phyloP scores from a whole-genome alignment of 2,888 invertebrate genomes.

The Morinoia aosen region DNA sequence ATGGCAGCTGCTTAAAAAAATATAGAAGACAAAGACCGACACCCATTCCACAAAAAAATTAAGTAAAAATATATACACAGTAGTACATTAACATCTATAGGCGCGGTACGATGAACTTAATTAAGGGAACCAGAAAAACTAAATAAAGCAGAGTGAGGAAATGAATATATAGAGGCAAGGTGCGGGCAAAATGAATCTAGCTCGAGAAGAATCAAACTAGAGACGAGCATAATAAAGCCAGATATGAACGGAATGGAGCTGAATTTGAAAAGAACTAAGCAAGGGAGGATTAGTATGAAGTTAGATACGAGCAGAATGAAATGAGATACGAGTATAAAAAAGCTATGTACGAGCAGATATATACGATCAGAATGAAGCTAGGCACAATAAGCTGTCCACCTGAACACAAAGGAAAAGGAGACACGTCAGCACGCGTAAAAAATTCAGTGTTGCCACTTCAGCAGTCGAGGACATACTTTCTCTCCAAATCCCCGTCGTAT shows the following conservation, averaged over 20 bases:
- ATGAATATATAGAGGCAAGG: not conserved
- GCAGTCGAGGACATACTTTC: not conserved
- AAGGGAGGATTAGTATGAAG: not conserved
- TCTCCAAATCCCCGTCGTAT: not conserved
- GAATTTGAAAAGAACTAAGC: not conserved
- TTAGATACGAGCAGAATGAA: not conserved
- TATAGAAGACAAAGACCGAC: too few species aligned
- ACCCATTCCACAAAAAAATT: too few species aligned
- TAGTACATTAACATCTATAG: too few species aligned
- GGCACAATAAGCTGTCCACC: not conserved
- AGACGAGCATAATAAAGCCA: not conserved
- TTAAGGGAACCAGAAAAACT: too few species aligned
- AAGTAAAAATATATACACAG: too few species aligned
- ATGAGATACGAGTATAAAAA: too few species aligned
- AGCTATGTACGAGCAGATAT: too few species aligned
- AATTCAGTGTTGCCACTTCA: not conserved
- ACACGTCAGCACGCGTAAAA: too few species aligned
- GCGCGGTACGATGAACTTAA: too few species aligned
- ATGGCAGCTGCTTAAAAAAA: too few species aligned
- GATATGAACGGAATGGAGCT: not conserved
- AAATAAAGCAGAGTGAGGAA: too few species aligned
- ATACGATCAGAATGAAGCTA: not conserved
- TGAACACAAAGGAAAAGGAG: too few species aligned
- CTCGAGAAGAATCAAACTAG: not conserved
- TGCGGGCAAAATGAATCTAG: not conserved